Evolutionary conservation across 2,113 vertebrate genomes (phyloP).

Genomic region (Capreolus pygargus): DNA sequence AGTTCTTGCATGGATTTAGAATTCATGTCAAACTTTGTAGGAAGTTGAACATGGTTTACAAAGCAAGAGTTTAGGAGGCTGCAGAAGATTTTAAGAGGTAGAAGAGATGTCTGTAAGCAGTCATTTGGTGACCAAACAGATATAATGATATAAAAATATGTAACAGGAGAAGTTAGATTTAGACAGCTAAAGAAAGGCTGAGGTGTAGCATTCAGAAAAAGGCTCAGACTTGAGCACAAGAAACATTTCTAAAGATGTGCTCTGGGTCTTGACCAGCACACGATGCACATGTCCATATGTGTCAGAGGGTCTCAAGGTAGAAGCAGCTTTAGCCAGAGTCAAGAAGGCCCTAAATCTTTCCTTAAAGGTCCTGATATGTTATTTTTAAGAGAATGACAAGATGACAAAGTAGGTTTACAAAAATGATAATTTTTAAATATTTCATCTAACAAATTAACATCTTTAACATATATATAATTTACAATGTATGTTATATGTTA

Average conservation of each 20-base stretch:
- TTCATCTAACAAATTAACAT: not conserved
- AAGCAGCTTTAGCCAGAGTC: not conserved
- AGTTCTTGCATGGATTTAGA: conserved; percentile 5
- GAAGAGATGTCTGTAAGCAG: not conserved
- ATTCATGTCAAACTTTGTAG: not conserved
- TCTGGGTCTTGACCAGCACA: not conserved
- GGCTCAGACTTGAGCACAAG: not conserved
- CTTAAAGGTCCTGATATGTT: not conserved
- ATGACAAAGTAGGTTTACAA: not conserved
- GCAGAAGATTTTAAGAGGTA: not conserved
- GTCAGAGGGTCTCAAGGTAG: not conserved
- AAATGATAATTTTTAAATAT: not conserved
- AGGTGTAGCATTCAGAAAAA: not conserved
- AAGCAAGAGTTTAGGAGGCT: not conserved
- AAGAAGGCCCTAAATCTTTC: not conserved
- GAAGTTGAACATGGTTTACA: not conserved
- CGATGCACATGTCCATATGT: no score
- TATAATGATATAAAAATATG: not conserved
- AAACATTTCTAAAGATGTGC: not conserved
- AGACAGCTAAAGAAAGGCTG: not conserved
- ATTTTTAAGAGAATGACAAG: not conserved
- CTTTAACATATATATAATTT: not conserved
- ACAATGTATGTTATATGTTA: not conserved
- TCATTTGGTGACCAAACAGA: not conserved
- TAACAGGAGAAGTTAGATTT: not conserved